Conservation (phyloP, 2,113 vertebrate species). For the Oxyura jamaicensis region DNA sequence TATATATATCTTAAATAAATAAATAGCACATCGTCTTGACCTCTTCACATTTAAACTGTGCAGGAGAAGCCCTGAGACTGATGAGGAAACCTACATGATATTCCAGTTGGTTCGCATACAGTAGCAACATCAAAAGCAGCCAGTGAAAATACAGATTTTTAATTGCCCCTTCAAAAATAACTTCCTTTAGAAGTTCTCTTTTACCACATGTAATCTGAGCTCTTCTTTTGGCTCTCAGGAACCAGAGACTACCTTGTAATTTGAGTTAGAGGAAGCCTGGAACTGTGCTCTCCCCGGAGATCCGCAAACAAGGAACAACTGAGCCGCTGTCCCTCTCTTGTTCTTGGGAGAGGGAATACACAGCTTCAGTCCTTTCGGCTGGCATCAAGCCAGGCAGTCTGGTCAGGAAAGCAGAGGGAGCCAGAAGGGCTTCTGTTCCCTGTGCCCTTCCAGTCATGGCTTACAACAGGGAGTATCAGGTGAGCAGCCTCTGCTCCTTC, state of each 20-base stretch:
- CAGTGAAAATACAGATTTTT: not conserved
- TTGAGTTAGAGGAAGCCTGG: conserved; percentile 24
- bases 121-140: not conserved
- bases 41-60: accelerated
- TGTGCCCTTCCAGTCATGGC: not conserved
- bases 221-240: not conserved
- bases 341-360: not conserved
- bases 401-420: not conserved
- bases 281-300: not conserved
- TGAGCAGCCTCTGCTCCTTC: not conserved
- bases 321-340: accelerated
- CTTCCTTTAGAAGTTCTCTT: conserved; percentile 4
- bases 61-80: not conserved
- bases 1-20: not conserved
- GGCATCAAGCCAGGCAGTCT: not conserved
- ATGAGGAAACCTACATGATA: not conserved
- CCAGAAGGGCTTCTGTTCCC: not conserved
- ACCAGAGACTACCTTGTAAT: conserved; percentile 42
- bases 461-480: not conserved
- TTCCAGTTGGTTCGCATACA: conserved; percentile 7
- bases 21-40: not conserved
- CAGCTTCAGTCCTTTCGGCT: not conserved
- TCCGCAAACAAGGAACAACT: not conserved
- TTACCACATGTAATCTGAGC: conserved; percentile 13
- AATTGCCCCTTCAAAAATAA: conserved; percentile 16